Conservation (phyloP, 2,113 vertebrate species). For the Tamias sibiricus region DNA sequence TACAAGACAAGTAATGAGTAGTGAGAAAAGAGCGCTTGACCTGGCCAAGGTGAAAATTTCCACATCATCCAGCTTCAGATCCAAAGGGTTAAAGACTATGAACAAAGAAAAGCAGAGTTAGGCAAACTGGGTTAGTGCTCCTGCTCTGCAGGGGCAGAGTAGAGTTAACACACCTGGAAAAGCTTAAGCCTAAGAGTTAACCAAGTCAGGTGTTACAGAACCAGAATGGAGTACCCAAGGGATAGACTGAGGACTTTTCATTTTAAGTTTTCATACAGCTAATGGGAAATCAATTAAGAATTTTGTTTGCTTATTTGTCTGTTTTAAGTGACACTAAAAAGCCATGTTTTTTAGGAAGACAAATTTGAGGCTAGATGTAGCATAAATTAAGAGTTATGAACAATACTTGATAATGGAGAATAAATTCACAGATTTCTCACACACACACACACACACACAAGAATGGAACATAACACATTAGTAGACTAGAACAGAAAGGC, state of each 20-base stretch:
- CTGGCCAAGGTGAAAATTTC: background rate
- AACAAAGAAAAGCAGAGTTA: constrained; percentile 17
- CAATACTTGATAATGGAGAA: too few species aligned
- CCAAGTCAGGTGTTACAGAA: background rate
- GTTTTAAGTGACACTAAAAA: background rate
- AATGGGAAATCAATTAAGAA: background rate
- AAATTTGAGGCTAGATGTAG: background rate
- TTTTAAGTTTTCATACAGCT: constrained; percentile 13
- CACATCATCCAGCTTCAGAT: background rate
- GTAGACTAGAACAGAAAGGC: background rate
- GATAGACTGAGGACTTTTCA: background rate
- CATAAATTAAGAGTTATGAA: background rate
- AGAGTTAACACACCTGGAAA: background rate
- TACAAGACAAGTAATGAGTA: constrained; percentile 26
- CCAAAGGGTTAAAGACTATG: background rate
- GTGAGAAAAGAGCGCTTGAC: background rate
- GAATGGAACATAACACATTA: background rate
- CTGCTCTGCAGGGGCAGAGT: background rate
- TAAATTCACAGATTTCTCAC: too few species aligned
- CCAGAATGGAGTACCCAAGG: background rate
- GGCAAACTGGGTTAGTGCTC: background rate
- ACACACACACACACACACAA: too few species aligned
- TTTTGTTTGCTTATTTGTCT: constrained; percentile 8
- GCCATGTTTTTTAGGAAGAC: background rate
- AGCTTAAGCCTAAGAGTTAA: background rate